Conservation (phyloP, 1,140 invertebrate genomes). For the Anastrepha ludens region DNA sequence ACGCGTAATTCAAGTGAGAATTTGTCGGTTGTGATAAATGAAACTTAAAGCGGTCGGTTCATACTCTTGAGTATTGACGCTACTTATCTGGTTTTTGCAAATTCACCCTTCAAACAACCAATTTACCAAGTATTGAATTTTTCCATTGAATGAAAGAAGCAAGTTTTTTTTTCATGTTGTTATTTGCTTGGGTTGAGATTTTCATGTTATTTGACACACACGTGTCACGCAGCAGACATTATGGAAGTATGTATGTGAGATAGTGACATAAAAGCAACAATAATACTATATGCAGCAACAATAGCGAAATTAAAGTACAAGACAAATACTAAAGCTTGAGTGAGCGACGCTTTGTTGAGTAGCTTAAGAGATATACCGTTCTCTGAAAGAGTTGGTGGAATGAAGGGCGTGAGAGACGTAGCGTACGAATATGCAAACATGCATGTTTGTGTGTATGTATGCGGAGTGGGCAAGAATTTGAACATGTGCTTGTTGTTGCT, state of each 20-base stretch:
- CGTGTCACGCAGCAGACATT: neutral
- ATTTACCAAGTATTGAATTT: too few relatives aligned
- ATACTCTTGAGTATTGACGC: too few relatives aligned
- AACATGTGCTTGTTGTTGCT: too few relatives aligned
- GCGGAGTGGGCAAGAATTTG: neutral
- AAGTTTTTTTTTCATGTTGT: neutral
- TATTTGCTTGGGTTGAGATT: neutral
- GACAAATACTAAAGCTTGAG: neutral
- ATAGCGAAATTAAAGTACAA: neutral
- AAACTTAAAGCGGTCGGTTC: too few relatives aligned
- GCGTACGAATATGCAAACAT: neutral
- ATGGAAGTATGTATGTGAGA: neutral
- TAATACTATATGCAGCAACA: neutral
- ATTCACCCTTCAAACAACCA: too few relatives aligned
- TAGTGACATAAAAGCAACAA: conserved; percentile 9
- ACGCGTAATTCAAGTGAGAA: too few relatives aligned
- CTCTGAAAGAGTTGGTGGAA: neutral
- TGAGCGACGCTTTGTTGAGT: neutral
- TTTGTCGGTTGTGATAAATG: too few relatives aligned
- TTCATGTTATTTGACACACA: conserved; percentile 1
- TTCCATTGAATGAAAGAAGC: too few relatives aligned
- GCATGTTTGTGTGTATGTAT: neutral
- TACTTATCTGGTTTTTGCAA: too few relatives aligned
- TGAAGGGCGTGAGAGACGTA: neutral
- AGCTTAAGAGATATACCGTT: neutral